phyloP scores from a whole-genome alignment of 2,113 vertebrate genomes.

The Thryonomys swinderianus region DNA sequence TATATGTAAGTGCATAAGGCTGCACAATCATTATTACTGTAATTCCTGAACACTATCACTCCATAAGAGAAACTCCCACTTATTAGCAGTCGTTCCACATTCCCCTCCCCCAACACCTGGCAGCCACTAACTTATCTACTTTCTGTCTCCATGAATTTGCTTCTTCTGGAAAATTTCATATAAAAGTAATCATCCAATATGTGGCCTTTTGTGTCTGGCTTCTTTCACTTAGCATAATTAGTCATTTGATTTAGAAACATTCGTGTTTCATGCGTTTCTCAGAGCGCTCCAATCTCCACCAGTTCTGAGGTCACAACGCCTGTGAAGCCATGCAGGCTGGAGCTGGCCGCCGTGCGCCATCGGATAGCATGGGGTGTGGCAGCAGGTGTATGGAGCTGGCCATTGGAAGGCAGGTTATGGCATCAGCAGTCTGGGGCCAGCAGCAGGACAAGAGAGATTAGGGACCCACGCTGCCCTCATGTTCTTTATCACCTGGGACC shows the following conservation, averaged over 20 bases:
- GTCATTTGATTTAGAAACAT: conserved; percentile 13
- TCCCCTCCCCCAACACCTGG: background rate
- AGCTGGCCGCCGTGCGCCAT: accelerated
- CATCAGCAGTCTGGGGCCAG: background rate
- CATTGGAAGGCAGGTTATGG: background rate
- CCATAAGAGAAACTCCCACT: background rate
- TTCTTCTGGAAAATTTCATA: conserved; percentile 42
- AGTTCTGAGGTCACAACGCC: background rate
- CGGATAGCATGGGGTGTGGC: background rate
- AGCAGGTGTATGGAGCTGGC: background rate
- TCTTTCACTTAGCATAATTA: conserved; percentile 55
- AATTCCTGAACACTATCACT: conserved; percentile 35
- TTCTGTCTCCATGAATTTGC: conserved; percentile 10
- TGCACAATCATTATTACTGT: background rate
- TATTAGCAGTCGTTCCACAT: background rate
- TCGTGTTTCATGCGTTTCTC: background rate
- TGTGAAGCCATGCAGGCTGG: background rate
- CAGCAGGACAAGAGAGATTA: background rate
- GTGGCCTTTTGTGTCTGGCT: conserved; percentile 15
- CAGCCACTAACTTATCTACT: background rate
- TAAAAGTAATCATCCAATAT: background rate
- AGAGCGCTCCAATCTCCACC: background rate
- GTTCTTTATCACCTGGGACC: background rate
- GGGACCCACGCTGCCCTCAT: background rate
- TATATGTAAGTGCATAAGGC: background rate